These are phyloP conservation scores for Mormyrus hasselquistii DNA, from an alignment of 2,797 vertebrate species.

Conservation along the genomic window DNA sequence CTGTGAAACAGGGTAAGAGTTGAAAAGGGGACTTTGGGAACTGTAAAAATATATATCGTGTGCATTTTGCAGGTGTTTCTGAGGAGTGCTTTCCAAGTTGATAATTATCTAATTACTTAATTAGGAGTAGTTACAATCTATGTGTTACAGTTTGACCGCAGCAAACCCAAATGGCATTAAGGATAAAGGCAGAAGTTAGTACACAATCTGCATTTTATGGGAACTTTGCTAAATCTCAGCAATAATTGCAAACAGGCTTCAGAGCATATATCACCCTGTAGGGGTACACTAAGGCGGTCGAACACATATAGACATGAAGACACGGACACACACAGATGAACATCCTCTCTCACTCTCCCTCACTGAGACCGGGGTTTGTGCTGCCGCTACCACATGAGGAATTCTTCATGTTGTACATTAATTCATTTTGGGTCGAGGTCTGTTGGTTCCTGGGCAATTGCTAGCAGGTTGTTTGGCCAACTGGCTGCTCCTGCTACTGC, in stretches of 20 bases:
- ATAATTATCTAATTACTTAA: conserved; percentile 41
- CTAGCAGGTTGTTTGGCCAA: conserved; percentile 20
- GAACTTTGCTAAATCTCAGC: background rate
- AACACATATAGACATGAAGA: background rate
- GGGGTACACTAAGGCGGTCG: background rate
- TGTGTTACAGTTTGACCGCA: conserved; percentile 14
- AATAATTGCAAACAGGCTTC: background rate
- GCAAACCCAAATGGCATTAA: background rate
- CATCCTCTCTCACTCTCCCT: background rate
- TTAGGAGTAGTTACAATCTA: conserved; percentile 38
- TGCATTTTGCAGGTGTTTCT: background rate
- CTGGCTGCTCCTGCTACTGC: background rate
- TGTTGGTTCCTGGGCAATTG: conserved; percentile 21
- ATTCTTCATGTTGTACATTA: conserved; percentile 21
- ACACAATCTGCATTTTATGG: conserved; percentile 7
- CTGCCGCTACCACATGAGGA: conserved; percentile 10
- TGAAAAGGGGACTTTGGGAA: background rate
- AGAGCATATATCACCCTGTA: background rate
- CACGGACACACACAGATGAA: background rate
- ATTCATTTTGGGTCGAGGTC: conserved; percentile 20
- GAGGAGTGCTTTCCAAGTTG: background rate
- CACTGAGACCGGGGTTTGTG: conserved; percentile 3
- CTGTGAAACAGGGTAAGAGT: background rate
- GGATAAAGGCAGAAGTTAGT: background rate
- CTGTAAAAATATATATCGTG: background rate